Base-by-base conservation (phyloP, 2,797 vertebrate genomes). In the Craterocephalus amniculus region DNA sequence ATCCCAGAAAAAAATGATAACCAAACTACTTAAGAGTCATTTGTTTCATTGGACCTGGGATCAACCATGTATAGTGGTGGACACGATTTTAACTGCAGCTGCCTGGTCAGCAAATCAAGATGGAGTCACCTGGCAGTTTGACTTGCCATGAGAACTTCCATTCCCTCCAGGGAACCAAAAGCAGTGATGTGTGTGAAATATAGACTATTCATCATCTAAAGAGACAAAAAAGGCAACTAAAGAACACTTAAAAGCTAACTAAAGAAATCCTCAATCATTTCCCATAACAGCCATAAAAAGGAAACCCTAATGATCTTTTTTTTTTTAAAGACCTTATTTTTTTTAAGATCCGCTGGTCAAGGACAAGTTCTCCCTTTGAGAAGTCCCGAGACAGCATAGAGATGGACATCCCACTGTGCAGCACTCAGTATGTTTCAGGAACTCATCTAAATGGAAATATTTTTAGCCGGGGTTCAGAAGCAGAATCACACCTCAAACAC, bases 61-160 rank as follows among this genome's bases (percentile, higher is more conserved):
- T 65, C 32, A 66, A 12, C 48, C 35, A 24, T 54, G n/a, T 55
- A 45, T 43, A 70, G 43, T 71, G 69, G 70, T 26, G 27, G 24
- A 78, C 54, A 77, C 58, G n/a, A n/a, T n/a, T n/a, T n/a, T 54
- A 75, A 57, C 45, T 82, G 60, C 16, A 12, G n/a, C 74, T 75
- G 67, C 58, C 70, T 67, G 43, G 49, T 52, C 3, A 31, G 60
- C 62, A 10, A 74, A 79, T 79, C 49, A 51, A 9, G 22, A 64
- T 79, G 6, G 27, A 52, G 36, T 70, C 76, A 36, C 63, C n/a
- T 22, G 45, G 45, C 72, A 61, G 54, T 67, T 58, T 72, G 74
- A 81, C 71, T 72, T 63, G 61, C 61, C 34, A 43, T 70, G 57
- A 61, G 68, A 32, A 45, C 36, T 43, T 26, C 32, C 29, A 32